Base-by-base conservation (phyloP, 2,797 vertebrate species). In the Numenius phaeopus region DNA sequence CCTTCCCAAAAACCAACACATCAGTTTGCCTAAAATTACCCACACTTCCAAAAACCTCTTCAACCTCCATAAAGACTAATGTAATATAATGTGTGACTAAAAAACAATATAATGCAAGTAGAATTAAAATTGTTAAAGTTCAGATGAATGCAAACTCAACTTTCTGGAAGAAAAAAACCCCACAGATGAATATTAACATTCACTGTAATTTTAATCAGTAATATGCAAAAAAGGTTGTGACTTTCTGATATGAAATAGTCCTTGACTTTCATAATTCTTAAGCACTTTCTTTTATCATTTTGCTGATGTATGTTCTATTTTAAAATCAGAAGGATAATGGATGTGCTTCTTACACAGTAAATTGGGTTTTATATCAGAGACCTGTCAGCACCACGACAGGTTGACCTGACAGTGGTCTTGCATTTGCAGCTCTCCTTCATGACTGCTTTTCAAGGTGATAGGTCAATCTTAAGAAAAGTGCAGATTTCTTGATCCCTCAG, bases 361-460 rank as follows among this genome's bases (percentile, higher is more conserved):
- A 98, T 98, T 98, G 98, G 97, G 98, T 98, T 98, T 98, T 98
- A 98, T 98, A 98, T 98, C 98, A 98, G 97, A 98, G 96, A 96
- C 96, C 89, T 98, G 98, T 98, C 98, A 98, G 96, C 52, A 49
- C 94, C 90, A 87, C 2, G 96, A 98, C 97, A 98, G 80, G 95
- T 52, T 97, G 97, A 98, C 97, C 97, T 86, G 79, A 92, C 90
- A 90, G 96, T 97, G 96, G 97, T 97, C 97, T 92, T 96, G 80
- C 96, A 97, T 96, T 98, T 90, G 73, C 94, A 94, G 97, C 91
- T 97, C 93, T 98, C 96, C 94, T 98, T 96, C 94, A 80, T 42
- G 86, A 85, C 95, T 94, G 92, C 89, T 94, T 97, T 95, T 98
- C 98, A 98, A 98, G 98, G 98, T 98, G 97, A 97, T 94, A 95